phyloP scores from a whole-genome alignment of 2,113 vertebrate species.

The Aythya baeri region DNA sequence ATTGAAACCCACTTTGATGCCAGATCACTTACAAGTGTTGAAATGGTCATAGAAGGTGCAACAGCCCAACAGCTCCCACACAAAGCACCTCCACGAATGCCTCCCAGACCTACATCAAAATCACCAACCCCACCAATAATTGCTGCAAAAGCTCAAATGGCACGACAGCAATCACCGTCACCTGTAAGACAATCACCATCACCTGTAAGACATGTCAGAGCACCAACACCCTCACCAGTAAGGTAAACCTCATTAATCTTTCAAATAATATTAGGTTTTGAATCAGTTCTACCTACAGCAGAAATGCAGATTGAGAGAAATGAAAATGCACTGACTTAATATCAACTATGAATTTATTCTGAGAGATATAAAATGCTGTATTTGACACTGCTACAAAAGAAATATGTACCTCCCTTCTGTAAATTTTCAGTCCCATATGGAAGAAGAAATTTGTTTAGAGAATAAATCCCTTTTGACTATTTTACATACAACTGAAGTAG shows the following conservation, averaged over 20 bases:
- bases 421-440: neutral
- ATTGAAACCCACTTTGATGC: slow-evolving; percentile 91
- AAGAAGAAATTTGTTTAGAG: neutral
- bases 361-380: neutral
- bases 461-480: neutral
- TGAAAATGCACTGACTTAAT: neutral
- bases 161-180: slow-evolving; percentile 94
- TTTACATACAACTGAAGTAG: neutral
- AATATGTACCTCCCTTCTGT: accelerated
- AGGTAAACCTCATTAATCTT: slow-evolving; percentile 79
- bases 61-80: slow-evolving; percentile 88
- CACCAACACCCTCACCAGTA: slow-evolving; percentile 90
- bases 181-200: slow-evolving; percentile 95
- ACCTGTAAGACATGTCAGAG: slow-evolving; percentile 94
- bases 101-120: slow-evolving; percentile 90
- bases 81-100: slow-evolving; percentile 93
- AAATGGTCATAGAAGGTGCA: slow-evolving; percentile 87
- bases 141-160: slow-evolving; percentile 82
- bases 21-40: slow-evolving; percentile 85
- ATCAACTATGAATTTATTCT: neutral
- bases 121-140: slow-evolving; percentile 88
- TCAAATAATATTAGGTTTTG: neutral
- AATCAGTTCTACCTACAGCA: neutral
- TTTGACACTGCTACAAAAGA: neutral
- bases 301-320: neutral